These are phyloP conservation scores for Hepsetus odoe DNA, from an alignment of 2,113 vertebrate species.

Conservation along the genomic window DNA sequence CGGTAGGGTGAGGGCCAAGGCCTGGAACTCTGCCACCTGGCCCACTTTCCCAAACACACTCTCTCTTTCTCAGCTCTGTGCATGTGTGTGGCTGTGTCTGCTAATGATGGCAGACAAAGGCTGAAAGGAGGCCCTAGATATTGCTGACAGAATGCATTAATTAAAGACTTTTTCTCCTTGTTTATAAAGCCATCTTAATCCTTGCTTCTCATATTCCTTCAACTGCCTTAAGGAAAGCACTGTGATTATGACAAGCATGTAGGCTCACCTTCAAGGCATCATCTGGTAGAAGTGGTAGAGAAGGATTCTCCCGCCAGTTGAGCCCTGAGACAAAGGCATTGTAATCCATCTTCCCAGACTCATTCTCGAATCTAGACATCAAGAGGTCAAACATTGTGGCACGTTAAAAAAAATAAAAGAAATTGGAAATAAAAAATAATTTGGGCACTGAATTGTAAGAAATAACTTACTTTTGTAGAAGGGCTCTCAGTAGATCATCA, in stretches of 20 bases:
- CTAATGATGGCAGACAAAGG: slow-evolving; percentile 22
- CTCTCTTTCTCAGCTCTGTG: background rate
- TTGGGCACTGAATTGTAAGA: background rate
- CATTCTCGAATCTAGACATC: slow-evolving; percentile 67
- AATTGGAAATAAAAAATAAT: background rate
- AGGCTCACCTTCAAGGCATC: slow-evolving; percentile 76
- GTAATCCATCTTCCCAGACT: slow-evolving; percentile 80
- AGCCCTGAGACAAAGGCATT: slow-evolving; percentile 76
- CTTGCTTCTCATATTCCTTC: background rate
- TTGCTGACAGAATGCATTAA: background rate
- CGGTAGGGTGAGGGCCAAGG: slow-evolving; percentile 30
- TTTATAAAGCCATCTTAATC: slow-evolving; percentile 10
- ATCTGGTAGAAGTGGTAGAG: slow-evolving; percentile 54
- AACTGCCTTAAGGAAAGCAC: background rate
- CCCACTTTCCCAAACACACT: slow-evolving; percentile 38
- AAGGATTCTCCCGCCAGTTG: slow-evolving; percentile 82
- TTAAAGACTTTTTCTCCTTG: background rate
- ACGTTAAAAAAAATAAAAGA: background rate
- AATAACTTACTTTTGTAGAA: slow-evolving; percentile 80
- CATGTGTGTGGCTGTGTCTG: slow-evolving; percentile 22
- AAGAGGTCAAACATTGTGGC: background rate
- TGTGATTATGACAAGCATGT: background rate
- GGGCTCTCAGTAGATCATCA: slow-evolving; percentile 75
- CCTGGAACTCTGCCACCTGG: slow-evolving; percentile 41
- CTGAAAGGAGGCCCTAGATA: slow-evolving; percentile 2